Percentiles rank a stretch among this genome's conserved stretches.
phyloP scores from a whole-genome alignment of 2,113 vertebrate genomes.

The Lanius ludovicianus region DNA sequence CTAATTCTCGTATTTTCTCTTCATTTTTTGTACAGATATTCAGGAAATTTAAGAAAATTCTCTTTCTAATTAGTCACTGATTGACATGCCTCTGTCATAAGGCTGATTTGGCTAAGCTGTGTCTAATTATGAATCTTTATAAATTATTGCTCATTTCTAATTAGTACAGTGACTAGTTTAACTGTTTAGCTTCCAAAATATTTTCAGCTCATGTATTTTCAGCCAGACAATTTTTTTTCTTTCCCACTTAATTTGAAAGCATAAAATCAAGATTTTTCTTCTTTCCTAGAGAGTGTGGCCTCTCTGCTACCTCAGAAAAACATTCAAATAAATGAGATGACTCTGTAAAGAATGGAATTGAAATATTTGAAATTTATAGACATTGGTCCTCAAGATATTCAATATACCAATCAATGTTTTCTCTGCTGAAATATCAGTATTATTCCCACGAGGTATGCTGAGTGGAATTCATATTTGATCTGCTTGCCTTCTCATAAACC shows the following conservation, averaged over 20 bases:
- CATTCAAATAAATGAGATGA: not conserved
- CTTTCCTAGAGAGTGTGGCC: not conserved
- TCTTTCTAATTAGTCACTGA: not conserved
- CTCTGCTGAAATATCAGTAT: not conserved
- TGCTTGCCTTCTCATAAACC: not conserved
- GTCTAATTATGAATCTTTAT: not conserved
- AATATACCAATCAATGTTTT: not conserved
- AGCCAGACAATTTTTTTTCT: not conserved
- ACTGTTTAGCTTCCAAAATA: not conserved
- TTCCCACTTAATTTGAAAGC: not conserved
- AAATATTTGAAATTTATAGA: not conserved
- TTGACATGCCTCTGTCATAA: not conserved
- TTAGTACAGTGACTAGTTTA: slow-evolving; percentile 9
- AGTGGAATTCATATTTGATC: not conserved
- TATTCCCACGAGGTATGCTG: not conserved
- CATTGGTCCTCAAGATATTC: not conserved
- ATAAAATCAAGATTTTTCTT: not conserved
- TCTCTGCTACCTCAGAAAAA: not conserved
- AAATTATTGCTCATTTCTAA: slow-evolving; percentile 8
- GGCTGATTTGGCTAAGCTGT: not conserved
- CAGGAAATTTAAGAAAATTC: not conserved
- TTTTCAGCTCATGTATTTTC: not conserved
- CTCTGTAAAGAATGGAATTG: not conserved
- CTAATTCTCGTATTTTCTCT: not conserved
- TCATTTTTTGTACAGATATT: not conserved